Base-by-base conservation (phyloP, 1,140 invertebrate species). In the Drosophila orosa region DNA sequence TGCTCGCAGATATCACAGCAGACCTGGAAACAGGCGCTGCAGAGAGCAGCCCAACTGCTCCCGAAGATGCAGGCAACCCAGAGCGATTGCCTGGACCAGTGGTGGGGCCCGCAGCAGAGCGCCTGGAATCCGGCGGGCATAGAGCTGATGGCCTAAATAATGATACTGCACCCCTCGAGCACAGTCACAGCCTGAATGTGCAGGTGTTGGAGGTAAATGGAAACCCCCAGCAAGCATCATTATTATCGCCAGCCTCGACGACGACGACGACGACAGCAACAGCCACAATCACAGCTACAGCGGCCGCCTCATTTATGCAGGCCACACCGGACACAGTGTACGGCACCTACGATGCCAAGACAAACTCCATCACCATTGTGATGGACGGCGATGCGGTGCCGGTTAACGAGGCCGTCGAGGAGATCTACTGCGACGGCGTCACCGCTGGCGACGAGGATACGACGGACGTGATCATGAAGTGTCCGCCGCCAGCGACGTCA, bases 101-200 rank as follows among this genome's bases (percentile, higher is more conserved):
- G 96, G 96, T 96, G 96, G 96, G 95, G 95, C 25, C 94, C 94
- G 50, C 95, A 96, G 87, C 96, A 96, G 92, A 95, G 94, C 92
- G 95, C 92, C 81, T 97, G 96, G 96, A 96, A 96, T 90, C 96
- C 95, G 68, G 92, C 95, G 69, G 94, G 95, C 80, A 93, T 94
- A 92, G 92, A 91, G 79, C 85, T 91, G 91, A 91, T 82, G 85
- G 90, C 74, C 52, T 91, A 71, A 89, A 68, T 22, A 57, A 56
- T 47, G 57, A 59, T 6, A 54, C 48, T 9, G 10, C 37, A 13
- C 37, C 31, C 31, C 35, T 8, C 27, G 5, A 58, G 19, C 44
- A 48, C 24, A 50, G 27, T 27, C 58, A 44, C 58, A 83, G 63
- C 63, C 45, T 60, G 15, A 65, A 60, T 45, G 33, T 55, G 61